Percentiles rank a stretch among this genome's conserved stretches.
Conservation (phyloP, 2,113 vertebrate genomes). For the Paramormyrops kingsleyae region DNA sequence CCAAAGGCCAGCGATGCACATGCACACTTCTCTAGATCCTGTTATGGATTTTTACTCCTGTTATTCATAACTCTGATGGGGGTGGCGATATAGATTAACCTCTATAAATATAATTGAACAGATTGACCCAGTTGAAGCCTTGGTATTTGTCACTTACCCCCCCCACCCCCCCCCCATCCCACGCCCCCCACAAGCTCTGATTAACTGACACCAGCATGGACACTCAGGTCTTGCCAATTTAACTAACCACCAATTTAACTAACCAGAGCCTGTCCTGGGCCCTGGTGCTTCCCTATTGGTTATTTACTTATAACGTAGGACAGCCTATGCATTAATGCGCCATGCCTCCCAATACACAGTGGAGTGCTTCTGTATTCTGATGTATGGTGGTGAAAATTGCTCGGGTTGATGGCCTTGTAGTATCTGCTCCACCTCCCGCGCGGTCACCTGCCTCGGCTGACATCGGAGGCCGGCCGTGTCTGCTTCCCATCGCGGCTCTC, state of each 20-base stretch:
- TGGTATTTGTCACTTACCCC: not conserved
- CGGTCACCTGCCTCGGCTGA: not conserved
- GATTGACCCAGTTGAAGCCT: not conserved
- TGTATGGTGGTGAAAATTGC: not conserved
- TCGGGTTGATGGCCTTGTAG: not conserved
- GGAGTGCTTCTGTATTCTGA: not conserved
- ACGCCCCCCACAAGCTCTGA: not conserved
- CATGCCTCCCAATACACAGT: not conserved
- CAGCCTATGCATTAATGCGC: not conserved
- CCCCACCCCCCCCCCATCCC: too few relatives aligned
- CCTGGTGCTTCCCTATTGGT: not conserved
- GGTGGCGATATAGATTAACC: not conserved
- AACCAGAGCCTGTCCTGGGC: not conserved
- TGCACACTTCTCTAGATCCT: not conserved
- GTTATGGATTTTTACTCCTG: conserved; percentile 43
- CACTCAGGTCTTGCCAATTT: not conserved
- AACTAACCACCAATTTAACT: not conserved
- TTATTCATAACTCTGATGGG: conserved; percentile 33
- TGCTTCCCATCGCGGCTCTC: conserved; percentile 25
- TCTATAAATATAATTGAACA: not conserved
- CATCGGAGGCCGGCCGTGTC: conserved; percentile 30
- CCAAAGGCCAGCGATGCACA: not conserved
- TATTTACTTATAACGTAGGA: not conserved
- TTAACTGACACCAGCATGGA: not conserved
- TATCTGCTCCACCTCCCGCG: not conserved